Evolutionary conservation across 2,888 invertebrate species (phyloP).

Genomic region (Trimorus sp.): DNA sequence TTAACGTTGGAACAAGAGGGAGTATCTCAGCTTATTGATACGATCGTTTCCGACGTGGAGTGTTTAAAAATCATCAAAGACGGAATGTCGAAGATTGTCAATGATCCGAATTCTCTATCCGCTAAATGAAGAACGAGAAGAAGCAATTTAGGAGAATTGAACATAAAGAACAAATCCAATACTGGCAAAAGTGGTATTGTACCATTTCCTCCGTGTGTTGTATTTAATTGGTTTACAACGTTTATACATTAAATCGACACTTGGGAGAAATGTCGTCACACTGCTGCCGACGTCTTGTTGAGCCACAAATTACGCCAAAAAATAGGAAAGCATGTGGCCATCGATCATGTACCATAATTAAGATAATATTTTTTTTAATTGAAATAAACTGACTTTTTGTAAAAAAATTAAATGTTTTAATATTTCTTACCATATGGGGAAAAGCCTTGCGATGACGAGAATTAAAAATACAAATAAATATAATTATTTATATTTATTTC

Average conservation of each 20-base stretch:
- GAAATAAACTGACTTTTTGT: conserved; percentile 34
- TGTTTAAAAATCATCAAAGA: conserved; percentile 90
- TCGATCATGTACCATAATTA: conserved; percentile 29
- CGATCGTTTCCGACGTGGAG: conserved; percentile 90
- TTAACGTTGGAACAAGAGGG: conserved; percentile 94
- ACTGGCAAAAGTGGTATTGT: too few relatives aligned
- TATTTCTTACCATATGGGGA: too few relatives aligned
- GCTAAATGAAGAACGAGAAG: conserved; percentile 13
- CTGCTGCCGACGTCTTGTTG: conserved; percentile 25
- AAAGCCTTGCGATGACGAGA: too few relatives aligned
- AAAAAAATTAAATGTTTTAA: conserved; percentile 7
- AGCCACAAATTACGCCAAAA: conserved; percentile 21
- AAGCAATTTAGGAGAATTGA: conserved; percentile 22
- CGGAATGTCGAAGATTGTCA: conserved; percentile 85
- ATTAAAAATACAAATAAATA: too few relatives aligned
- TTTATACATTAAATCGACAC: conserved; percentile 1
- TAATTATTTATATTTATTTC: too few relatives aligned
- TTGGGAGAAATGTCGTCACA: conserved; percentile 25
- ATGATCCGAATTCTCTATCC: conserved; percentile 67
- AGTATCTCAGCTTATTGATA: conserved; percentile 91
- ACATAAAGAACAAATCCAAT: too few relatives aligned
- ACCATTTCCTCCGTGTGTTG: too few relatives aligned
- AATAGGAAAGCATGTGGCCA: conserved; percentile 11
- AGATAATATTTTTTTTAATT: conserved; percentile 46
- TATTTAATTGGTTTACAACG: background rate